Conservation (phyloP, 2,113 vertebrate species). For the Pelecanoides urinatrix region DNA sequence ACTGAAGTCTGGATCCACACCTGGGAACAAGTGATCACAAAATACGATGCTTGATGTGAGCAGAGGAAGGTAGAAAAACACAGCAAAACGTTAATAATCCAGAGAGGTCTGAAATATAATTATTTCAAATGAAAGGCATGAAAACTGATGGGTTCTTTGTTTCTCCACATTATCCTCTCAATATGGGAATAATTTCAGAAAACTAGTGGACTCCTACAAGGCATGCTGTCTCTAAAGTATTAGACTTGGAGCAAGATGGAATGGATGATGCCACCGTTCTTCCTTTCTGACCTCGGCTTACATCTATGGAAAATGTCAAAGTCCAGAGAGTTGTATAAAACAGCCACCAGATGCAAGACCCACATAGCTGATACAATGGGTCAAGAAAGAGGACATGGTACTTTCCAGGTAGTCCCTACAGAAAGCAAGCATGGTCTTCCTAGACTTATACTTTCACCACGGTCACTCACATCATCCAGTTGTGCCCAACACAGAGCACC, state of each 20-base stretch:
- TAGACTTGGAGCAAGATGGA: not conserved
- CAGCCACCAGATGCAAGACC: not conserved
- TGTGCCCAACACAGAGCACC: not conserved
- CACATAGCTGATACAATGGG: accelerated
- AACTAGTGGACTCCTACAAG: not conserved
- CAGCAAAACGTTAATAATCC: not conserved
- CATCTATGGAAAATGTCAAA: not conserved
- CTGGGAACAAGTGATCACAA: not conserved
- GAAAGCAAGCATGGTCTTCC: not conserved
- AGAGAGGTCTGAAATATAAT: not conserved
- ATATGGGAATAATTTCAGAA: not conserved
- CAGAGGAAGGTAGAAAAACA: not conserved
- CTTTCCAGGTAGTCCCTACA: not conserved
- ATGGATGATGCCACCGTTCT: not conserved
- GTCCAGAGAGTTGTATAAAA: not conserved
- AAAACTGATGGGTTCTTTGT: not conserved
- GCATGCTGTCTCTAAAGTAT: not conserved
- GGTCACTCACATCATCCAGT: accelerated
- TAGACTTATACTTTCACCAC: not conserved
- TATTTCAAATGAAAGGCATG: not conserved
- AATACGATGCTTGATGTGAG: not conserved
- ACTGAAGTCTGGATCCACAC: not conserved
- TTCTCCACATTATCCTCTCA: not conserved
- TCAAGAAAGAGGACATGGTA: not conserved
- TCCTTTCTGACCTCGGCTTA: not conserved